These are phyloP conservation scores for Neolamprologus brichardi DNA, from an alignment of 2,113 vertebrate genomes.

Conservation along the genomic window DNA sequence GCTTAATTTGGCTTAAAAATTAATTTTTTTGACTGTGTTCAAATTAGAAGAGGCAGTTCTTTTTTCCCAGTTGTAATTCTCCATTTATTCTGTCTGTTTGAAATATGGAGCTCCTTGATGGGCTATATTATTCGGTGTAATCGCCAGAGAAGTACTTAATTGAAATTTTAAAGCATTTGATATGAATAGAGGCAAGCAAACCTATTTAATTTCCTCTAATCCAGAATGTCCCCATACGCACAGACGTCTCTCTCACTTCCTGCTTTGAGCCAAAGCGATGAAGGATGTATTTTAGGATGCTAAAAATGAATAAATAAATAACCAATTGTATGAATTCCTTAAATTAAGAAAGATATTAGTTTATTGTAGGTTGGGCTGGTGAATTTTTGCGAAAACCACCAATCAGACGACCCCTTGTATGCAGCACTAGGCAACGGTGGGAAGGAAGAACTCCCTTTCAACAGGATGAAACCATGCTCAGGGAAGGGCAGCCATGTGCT, in stretches of 20 bases:
- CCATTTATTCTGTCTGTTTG: not conserved
- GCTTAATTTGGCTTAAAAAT: not conserved
- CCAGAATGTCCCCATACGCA: not conserved
- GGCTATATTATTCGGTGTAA: not conserved
- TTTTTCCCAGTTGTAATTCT: not conserved
- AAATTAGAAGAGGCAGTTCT: not conserved
- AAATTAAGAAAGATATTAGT: not conserved
- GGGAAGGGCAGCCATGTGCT: not conserved
- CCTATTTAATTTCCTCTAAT: not conserved
- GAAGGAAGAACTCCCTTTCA: not conserved
- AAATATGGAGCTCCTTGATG: not conserved
- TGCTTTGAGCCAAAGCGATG: not conserved
- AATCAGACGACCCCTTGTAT: not conserved
- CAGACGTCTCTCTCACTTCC: not conserved
- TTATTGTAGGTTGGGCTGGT: not conserved
- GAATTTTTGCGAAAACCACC: not conserved
- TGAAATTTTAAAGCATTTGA: not conserved
- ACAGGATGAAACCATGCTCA: not conserved
- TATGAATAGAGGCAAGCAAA: not conserved
- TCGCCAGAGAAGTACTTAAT: not conserved
- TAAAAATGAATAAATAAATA: not conserved
- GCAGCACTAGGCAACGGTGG: not conserved
- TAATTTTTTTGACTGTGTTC: not conserved
- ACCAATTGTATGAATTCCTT: not conserved
- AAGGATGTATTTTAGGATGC: not conserved